Base-by-base conservation (phyloP, 2,797 vertebrate species). In the Leptatherina wallacei region DNA sequence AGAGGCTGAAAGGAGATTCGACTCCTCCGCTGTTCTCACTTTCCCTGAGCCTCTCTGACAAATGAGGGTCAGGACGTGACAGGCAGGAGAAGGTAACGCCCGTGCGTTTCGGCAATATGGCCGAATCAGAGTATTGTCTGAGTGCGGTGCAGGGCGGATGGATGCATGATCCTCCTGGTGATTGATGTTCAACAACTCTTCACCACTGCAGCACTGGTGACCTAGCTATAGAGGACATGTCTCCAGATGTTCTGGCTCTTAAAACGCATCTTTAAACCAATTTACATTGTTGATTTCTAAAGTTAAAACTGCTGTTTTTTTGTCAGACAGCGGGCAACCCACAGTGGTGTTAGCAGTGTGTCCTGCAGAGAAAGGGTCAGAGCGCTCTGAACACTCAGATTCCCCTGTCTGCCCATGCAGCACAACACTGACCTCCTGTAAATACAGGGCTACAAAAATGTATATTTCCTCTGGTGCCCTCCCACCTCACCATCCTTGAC, bases 401-500 rank as follows among this genome's bases (percentile, higher is more conserved):
- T 75, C 74, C 55, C 62, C 73, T 62, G 35, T 30, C 71, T 55
- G 36, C 85, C 88, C 83, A 84, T 65, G 36, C 78, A 67, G 77
- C 75, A 71, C 42, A 49, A 56, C 54, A 33, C 84, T 82, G 91
- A 91, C 91, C 91, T 60, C 88, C 82, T 83, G 90, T 92, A 91
- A 96, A 95, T 89, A 94, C 91, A 90, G 94, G 85, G 93, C 94
- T 92, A 94, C 94, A 90, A 91, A 96, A 93, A 93, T 95, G 95
- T 94, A 92, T 92, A 95, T 94, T 97, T 97, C 93, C 92, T 92
- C 91, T 85, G 85, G 77, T 89, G 90, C 87, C 92, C 94, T 92
- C 92, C 92, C 93, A 94, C 96, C 96, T 96, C 93, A 87, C 88
- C 95, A 94, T 95, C 94, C 94, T 94, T 95, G 95, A 96, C 96